Evolutionary conservation across 2,113 vertebrate species (phyloP), one percentile per base, ranked within the genome.

Genomic region (Nerophis lumbriciformis): DNA sequence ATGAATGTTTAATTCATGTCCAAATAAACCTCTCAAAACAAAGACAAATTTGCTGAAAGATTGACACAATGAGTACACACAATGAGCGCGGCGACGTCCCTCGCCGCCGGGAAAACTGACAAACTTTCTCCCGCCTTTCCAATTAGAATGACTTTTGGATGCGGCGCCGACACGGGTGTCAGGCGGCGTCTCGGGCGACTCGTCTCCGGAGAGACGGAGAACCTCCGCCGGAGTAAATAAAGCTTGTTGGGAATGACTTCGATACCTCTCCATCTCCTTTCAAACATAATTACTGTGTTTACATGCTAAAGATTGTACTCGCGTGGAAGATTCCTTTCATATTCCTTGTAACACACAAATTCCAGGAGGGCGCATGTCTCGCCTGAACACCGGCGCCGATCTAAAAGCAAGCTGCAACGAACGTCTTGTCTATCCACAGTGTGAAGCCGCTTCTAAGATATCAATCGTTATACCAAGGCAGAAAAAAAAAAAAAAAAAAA

Each of bases 101-200:
- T 75, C 6, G 21, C 69, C 76, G 73, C 65, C 71, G 67, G 5
- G 39, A 66, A 45, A 45, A 45, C 69, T 72, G 69, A 85, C 73
- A 85, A 83, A 84, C 68, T 74, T 80, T 73, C 59, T 61, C 68
- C 69, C 71, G 73, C 64, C 50, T 81, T 54, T 82, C 77, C 85
- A 83, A 71, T 81, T 83, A 83, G 80, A 84, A 77, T 77, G 80
- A 79, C 72, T 83, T 78, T 75, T 72, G 75, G 72, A 76, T 12
- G 42, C 42, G 42, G 42, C 42, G 42, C 42, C 42, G 42, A 11
- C 42, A 45, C 68, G 66, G 60, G 71, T 81, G 80, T 77, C 66
- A 73, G 37, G 66, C 54, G 75, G 73, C 69, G 49, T 63, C 39
- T 69, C 47, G 6, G 42, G 10, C 42, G 42, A 45, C 42, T 45